Conservation (phyloP, 2,113 vertebrate genomes). For the Actenoides hombroni region DNA sequence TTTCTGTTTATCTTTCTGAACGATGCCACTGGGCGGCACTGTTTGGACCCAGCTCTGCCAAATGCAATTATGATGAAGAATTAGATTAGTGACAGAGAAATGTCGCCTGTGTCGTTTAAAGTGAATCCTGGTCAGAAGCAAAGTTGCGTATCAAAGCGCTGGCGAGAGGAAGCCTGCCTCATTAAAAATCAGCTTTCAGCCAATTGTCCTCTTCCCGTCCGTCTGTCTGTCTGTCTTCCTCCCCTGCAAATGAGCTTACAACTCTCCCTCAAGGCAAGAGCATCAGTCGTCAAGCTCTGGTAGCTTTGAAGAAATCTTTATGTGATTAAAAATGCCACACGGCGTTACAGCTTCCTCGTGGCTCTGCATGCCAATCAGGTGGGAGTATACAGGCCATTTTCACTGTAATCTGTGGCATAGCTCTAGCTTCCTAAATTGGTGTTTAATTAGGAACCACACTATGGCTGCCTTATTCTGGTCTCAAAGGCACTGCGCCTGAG, state of each 20-base stretch:
- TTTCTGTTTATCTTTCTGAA: neutral
- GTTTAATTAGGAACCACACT: neutral
- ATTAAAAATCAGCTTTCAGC: constrained; percentile 13
- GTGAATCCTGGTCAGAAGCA: neutral
- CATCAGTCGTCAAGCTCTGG: neutral
- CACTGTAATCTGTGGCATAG: neutral
- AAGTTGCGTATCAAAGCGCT: neutral
- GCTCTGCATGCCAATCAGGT: neutral
- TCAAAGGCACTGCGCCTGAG: neutral
- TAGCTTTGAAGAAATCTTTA: constrained; percentile 22
- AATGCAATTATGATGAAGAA: neutral
- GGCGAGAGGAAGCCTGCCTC: neutral
- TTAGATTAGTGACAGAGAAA: neutral
- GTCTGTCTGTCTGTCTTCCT: neutral
- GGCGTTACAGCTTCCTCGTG: neutral
- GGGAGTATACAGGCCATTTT: neutral
- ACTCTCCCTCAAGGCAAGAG: neutral
- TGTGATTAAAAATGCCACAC: constrained; percentile 11
- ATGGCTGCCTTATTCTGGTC: neutral
- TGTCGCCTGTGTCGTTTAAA: neutral
- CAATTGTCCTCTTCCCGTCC: neutral
- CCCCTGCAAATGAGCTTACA: neutral
- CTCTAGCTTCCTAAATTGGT: neutral
- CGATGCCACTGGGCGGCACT: neutral
- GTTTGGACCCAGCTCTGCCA: neutral